Base-by-base conservation (phyloP, 2,113 vertebrate genomes). In the Calyptommatus sinebrachiatus region DNA sequence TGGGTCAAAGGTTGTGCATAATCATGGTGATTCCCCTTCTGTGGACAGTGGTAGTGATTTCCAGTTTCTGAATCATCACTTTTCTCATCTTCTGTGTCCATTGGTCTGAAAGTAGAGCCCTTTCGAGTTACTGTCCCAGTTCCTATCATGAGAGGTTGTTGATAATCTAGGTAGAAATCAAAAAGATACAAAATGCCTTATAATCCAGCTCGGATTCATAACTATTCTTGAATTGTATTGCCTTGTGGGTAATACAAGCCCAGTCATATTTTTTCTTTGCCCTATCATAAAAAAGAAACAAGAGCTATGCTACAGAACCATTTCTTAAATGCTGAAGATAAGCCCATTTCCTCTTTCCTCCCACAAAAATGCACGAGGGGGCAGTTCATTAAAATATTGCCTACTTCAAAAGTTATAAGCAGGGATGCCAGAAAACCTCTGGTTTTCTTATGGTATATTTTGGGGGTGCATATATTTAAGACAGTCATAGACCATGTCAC, bases 71-170 rank as follows among this genome's bases (percentile, higher is more conserved):
- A 10, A 8, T 77, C 81, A 5, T 61, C 62, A 11, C 83, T 79
- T 9, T 88, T 86, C 14, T 88, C 91, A 0, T 88, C 73, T 14
- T 96, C 92, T 0, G 88, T 86, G 88, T 97, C 97, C 91, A 96
- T 94, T 35, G 97, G 97, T 76, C 95, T 93, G 89, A 97, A 97
- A 67, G 96, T 97, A 73, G 97, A 97, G 88, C 97, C 97, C 86
- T 97, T 96, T 74, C 96, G 89, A 4, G 94, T 92, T 41, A 97
- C 96, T 0, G 91, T 96, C 26, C 93, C 96, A 0, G 95, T 95
- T 68, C 96, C 96, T 0, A 97, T 94, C 96, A 97, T 96, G 80
- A 95, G 92, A 50, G 96, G 95, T 86, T 95, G 95, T 88, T 96
- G 95, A 89, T 97, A 97, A 91, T 97, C 96, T 94, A 87, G 75